Conservation (phyloP, 2,113 vertebrate genomes). For the Thalassarche chlororhynchos region DNA sequence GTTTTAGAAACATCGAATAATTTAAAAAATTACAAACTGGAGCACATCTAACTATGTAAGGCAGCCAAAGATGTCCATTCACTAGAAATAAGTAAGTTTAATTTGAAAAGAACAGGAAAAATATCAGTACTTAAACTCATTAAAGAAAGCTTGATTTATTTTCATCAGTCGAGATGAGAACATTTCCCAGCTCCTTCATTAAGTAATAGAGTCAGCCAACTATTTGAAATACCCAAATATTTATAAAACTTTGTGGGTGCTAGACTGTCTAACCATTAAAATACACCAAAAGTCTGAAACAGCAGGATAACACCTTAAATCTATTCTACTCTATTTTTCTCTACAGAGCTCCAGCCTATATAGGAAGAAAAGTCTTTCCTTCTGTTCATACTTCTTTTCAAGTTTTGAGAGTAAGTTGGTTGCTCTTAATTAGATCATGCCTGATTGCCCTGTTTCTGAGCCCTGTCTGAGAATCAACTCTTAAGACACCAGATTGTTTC, state of each 20-base stretch:
- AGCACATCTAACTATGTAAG: background rate
- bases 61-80: background rate
- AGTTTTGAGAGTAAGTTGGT: background rate
- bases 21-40: background rate
- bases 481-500: background rate
- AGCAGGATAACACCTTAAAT: background rate
- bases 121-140: background rate
- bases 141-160: background rate
- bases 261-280: background rate
- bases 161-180: background rate
- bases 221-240: background rate
- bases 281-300: background rate
- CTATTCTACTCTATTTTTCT: background rate
- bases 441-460: background rate
- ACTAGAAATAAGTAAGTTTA: background rate
- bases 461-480: background rate
- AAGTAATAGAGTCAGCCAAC: background rate
- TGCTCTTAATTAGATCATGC: background rate
- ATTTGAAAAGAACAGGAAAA: background rate
- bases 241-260: background rate
- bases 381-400: background rate
- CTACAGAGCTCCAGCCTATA: background rate
- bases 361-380: background rate
- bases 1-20: slow-evolving; percentile 27
- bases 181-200: background rate